Conservation (phyloP, 92 coral and sea anemone species). For the Parazoanthus darwini region DNA sequence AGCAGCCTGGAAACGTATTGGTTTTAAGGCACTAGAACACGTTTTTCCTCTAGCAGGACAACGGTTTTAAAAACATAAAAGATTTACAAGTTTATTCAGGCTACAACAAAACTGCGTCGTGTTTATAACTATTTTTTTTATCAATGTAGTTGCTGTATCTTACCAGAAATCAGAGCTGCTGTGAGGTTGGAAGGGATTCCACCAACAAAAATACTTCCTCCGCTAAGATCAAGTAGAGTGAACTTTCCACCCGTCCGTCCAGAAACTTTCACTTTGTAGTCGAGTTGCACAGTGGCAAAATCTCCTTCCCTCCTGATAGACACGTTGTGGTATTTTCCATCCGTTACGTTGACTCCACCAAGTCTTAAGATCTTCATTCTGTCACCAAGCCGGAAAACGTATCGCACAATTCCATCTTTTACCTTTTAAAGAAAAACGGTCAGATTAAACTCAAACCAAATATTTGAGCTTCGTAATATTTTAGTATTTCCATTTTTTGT, state of each 20-base stretch:
- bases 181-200: constrained; percentile 31
- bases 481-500: too few species aligned
- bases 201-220: constrained; percentile 69
- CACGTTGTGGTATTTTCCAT: constrained; percentile 74
- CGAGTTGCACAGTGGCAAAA: constrained; percentile 76
- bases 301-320: constrained; percentile 78
- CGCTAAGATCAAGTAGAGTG: constrained; percentile 68
- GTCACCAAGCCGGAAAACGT: constrained; percentile 72
- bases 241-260: constrained; percentile 75
- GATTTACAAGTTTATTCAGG: too few species aligned
- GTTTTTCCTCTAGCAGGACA: too few species aligned
- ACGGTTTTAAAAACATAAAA: too few species aligned
- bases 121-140: too few species aligned
- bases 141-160: not conserved
- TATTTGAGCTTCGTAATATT: too few species aligned
- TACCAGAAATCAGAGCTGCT: constrained; percentile 23
- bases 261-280: constrained; percentile 67
- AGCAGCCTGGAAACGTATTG: not conserved
- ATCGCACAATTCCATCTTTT: constrained; percentile 58
- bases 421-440: constrained; percentile 33
- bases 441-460: too few species aligned
- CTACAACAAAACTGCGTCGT: too few species aligned
- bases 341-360: constrained; percentile 68
- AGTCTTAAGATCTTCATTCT: constrained; percentile 74
- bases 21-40: too few species aligned